Evolutionary conservation across 2,797 vertebrate species (phyloP).

Genomic region (Alectoris magna): DNA sequence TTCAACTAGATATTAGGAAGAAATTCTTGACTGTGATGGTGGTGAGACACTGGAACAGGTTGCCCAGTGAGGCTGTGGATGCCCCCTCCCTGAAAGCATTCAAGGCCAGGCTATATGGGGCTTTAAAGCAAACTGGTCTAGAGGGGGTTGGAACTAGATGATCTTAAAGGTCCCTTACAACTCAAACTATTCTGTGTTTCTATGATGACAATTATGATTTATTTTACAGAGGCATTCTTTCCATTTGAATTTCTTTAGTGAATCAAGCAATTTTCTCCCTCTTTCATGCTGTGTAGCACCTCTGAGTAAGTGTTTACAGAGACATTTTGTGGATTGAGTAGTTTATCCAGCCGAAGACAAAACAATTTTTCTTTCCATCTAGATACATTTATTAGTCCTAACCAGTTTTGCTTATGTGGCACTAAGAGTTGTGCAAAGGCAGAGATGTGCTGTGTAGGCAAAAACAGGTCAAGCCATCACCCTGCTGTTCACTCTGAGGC

Average conservation of each 20-base stretch:
- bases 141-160: no score
- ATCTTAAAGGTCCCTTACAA: no score
- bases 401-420: background rate
- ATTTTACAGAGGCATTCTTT: background rate
- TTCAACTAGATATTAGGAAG: no score
- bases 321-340: background rate
- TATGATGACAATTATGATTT: background rate
- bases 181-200: no score
- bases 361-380: background rate
- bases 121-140: no score
- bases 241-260: background rate
- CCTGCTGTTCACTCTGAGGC: background rate
- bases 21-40: no score
- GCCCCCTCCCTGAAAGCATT: no score
- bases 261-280: background rate
- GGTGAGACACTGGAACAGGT: no score
- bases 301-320: background rate
- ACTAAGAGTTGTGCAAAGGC: background rate
- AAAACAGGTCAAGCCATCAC: background rate
- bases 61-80: no score
- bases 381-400: background rate
- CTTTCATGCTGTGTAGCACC: accelerated
- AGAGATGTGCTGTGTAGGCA: background rate
- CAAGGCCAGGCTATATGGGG: no score
- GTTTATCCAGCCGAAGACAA: background rate